Base-by-base conservation (phyloP, 23 tunicate genomes). In the Phallusia fumigata region DNA sequence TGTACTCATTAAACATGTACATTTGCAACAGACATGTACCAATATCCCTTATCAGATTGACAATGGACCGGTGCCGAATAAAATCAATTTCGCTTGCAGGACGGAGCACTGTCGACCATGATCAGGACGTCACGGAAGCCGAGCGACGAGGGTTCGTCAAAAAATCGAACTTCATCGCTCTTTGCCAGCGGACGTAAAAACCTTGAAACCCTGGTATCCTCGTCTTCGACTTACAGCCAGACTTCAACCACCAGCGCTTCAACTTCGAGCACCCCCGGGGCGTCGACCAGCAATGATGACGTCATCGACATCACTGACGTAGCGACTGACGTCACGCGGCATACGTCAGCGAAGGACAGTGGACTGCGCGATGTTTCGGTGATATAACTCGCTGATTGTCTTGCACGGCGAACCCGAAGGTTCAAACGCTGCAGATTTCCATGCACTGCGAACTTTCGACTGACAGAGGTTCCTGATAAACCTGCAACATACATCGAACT, bases 301-400 rank as follows among this genome's bases (percentile, higher is more conserved):
- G 58, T 77, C 81, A 77, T 77, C 58, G 81, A 77, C 22, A 34
- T 77, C 64, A 58, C 69, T 58, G 58, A 77, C 81, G 58, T 40
- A 3, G 18, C 64, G 35, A 21, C 11, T 22, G 53, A 77, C 24
- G 30, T 36, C 34, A 44, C 31, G 58, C 81, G 33, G 10, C 81
- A 19, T 77, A 5, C 53, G 28, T 77, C 81, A 5, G 33, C 81
- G 10, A 77, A 77, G 31, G 81, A 77, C 81, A 77, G 81, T 19
- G 81, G 81, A 64, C 33, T 77, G 24, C 58, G 34, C 30, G 81
- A 77, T 12, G 58, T 77, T 28, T 35, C 81, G 12, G 47, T 40
- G 47, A 40, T 40, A 10, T 40, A 40, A 40, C 47, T 40, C 8
- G 47, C 47, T 3, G 47, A 40, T 10, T 40, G 10, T 10, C 47